Percentiles rank a stretch among this genome's conserved stretches.
Evolutionary conservation across 2,797 vertebrate species (phyloP).

Genomic region (Gymnothorax reevesii): DNA sequence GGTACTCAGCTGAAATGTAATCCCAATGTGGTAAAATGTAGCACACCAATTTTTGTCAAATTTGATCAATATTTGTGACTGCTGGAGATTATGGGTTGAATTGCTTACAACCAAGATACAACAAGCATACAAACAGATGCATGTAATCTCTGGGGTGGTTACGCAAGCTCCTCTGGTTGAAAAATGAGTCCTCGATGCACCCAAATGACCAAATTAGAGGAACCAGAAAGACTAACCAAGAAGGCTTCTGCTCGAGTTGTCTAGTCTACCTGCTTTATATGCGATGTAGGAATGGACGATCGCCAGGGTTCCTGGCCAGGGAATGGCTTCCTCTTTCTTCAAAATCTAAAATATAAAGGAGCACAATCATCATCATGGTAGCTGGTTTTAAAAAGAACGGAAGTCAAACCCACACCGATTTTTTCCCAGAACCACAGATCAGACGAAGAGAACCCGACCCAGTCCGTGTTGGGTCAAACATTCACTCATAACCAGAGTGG

Average conservation of each 20-base stretch:
- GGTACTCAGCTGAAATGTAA: no score
- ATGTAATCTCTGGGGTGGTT: background rate
- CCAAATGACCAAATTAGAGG: background rate
- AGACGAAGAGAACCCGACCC: background rate
- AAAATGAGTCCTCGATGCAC: background rate
- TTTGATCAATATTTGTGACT: no score
- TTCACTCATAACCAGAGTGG: conserved; percentile 36
- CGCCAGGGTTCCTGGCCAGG: conserved; percentile 87
- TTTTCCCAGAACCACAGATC: background rate
- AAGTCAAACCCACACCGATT: background rate
- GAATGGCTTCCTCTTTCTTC: conserved; percentile 87
- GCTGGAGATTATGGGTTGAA: no score
- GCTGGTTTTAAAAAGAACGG: background rate
- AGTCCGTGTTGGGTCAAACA: background rate
- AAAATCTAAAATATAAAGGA: conserved; percentile 70
- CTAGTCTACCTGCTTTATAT: conserved; percentile 90
- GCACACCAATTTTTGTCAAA: no score
- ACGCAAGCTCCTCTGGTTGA: background rate
- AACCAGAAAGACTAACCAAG: background rate
- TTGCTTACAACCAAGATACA: no score
- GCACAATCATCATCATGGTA: background rate
- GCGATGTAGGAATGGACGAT: conserved; percentile 91
- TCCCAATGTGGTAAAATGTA: no score
- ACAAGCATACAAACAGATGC: no score
- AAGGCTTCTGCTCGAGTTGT: background rate